Evolutionary conservation across 2,888 invertebrate species (phyloP), one percentile per base, ranked within the genome.

Genomic region (Epistrophella euchroma): DNA sequence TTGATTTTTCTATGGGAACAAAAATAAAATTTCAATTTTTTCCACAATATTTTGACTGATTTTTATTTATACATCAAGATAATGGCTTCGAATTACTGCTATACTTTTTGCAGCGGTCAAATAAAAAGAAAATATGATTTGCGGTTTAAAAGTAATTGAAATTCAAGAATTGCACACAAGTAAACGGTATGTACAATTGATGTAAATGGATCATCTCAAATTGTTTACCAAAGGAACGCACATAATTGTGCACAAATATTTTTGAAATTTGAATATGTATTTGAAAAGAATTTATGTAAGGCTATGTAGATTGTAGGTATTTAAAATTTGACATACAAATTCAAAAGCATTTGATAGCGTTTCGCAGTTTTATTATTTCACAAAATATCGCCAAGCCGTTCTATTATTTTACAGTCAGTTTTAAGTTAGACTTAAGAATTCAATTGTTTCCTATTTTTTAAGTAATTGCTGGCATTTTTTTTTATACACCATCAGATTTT

Each of bases 31-130:
- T 25, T 7, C 15, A 25, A 7, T 13, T 52, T 52, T 55, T 56
- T 35, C n/a, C 17, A 17, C 11, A 56, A 35, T 56, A 56, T 56
- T 56, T 17, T 35, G 56, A 56, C 56, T 35, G 56, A 17, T 32
- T 55, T 28, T 32, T 32, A n/a, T 32, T 55, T 17, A 17, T 17
- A 11, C 17, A 56, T 56, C 32, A 17, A 17, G 17, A 56, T 55
- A 11, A 10, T 17, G 17, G n/a, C 5, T 17, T 56, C 56, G 11
- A 56, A 32, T 56, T 56, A 17, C 56, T 32, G 32, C 56, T 32
- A 1, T 13, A 56, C 17, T 13, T 56, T 56, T 10, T 17, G 0
- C 4, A 32, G 28, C 2, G 10, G n/a, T 9, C 15, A 55, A n/a
- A 28, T 28, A 28, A 17, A 17, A 17, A 1, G 28, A 55, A 28